Evolutionary conservation across 2,888 invertebrate species (phyloP).

Genomic region (Cecidostiba fungosa): DNA sequence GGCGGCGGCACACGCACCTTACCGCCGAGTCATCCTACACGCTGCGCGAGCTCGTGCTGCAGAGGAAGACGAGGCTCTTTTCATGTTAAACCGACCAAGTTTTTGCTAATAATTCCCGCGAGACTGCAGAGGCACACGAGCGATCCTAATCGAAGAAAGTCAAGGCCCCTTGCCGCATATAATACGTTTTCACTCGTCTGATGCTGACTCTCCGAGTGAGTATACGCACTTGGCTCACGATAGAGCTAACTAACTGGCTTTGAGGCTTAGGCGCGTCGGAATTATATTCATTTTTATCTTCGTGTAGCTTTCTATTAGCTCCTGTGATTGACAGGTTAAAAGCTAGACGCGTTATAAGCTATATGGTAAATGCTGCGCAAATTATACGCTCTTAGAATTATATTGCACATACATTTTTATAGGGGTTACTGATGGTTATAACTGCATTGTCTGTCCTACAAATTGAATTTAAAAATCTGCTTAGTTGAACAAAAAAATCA

Average conservation of each 20-base stretch:
- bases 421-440: not conserved
- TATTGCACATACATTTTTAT: not conserved
- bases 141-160: slow-evolving; percentile 63
- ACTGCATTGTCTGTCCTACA: not conserved
- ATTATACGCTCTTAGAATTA: not conserved
- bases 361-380: not conserved
- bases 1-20: slow-evolving; percentile 53
- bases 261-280: not conserved
- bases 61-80: slow-evolving; percentile 46
- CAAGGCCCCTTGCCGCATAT: slow-evolving; percentile 37
- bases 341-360: not conserved
- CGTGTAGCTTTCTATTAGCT: not conserved
- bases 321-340: not conserved
- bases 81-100: slow-evolving; percentile 61
- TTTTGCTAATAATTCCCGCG: slow-evolving; percentile 63
- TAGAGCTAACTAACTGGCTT: not conserved
- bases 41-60: slow-evolving; percentile 44
- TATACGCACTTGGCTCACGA: not conserved
- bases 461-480: not conserved
- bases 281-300: not conserved
- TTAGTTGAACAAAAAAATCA: no score
- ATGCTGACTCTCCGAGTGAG: not conserved
- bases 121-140: not conserved
- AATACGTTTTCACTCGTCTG: slow-evolving; percentile 24
- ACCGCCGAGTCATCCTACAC: slow-evolving; percentile 70